Percentiles rank a stretch among this genome's conserved stretches.
Evolutionary conservation across 2,888 invertebrate species (phyloP).

Genomic region (Theretra japonica): DNA sequence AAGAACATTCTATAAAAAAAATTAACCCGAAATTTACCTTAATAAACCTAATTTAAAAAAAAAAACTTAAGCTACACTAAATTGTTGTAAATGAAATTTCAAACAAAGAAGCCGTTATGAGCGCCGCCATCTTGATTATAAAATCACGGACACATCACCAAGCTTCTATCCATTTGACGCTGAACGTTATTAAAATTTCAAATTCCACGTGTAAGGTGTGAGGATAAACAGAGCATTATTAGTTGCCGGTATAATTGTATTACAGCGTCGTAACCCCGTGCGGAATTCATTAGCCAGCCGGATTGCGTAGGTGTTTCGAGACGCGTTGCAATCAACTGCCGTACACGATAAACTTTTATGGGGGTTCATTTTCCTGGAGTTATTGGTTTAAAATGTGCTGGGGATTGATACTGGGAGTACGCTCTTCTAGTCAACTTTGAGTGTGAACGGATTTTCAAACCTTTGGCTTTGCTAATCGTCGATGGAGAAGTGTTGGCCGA

Average conservation of each 20-base stretch:
- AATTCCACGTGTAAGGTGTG: neutral
- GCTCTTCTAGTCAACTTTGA: no score
- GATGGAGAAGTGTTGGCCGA: no score
- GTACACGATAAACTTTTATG: neutral
- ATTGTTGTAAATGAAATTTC: no score
- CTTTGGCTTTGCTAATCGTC: no score
- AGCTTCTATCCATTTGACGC: neutral
- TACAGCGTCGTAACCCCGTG: slow-evolving; percentile 33
- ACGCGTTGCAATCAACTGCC: slow-evolving; percentile 1
- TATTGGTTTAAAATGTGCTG: neutral
- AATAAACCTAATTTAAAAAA: no score
- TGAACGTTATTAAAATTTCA: neutral
- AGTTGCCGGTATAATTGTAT: slow-evolving; percentile 24
- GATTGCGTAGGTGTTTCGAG: slow-evolving; percentile 2
- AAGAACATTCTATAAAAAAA: no score
- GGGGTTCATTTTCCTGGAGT: neutral
- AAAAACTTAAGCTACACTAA: no score
- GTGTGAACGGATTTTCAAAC: no score
- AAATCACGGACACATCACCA: neutral
- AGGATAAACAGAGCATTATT: slow-evolving; percentile 10
- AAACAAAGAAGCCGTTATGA: no score
- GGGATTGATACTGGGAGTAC: neutral
- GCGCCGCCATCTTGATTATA: no score
- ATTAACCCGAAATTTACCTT: no score
- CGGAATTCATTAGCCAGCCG: slow-evolving; percentile 28